Percentiles rank a stretch among this genome's conserved stretches.
Conservation (phyloP, 2,888 invertebrate species). For the Ennomos erosarius region DNA sequence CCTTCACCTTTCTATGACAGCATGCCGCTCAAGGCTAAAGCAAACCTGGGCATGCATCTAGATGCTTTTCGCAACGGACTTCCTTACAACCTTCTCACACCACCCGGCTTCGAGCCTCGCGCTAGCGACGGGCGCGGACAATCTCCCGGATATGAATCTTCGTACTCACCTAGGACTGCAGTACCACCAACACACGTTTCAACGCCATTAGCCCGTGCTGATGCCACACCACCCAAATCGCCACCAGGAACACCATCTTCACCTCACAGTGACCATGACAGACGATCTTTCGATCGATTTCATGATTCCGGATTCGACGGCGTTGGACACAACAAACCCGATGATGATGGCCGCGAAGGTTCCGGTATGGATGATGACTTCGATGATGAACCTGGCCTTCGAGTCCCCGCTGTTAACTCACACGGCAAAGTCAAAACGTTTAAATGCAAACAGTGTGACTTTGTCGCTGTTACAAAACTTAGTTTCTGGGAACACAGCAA, state of each 20-base stretch:
- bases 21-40: constrained; percentile 73
- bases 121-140: constrained; percentile 63
- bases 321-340: constrained; percentile 59
- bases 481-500: constrained; percentile 97
- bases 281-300: constrained; percentile 71
- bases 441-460: constrained; percentile 97
- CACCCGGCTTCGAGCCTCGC: constrained; percentile 83
- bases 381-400: constrained; percentile 85
- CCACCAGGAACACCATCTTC: constrained; percentile 70
- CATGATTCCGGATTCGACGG: constrained; percentile 83
- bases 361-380: constrained; percentile 80
- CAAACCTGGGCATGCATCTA: constrained; percentile 75
- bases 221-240: constrained; percentile 79
- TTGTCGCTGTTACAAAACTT: constrained; percentile 93
- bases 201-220: constrained; percentile 66
- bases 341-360: constrained; percentile 78
- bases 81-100: constrained; percentile 86
- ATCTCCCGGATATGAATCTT: constrained; percentile 64
- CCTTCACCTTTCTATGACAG: constrained; percentile 72
- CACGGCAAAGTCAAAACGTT: constrained; percentile 95
- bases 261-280: constrained; percentile 64
- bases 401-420: constrained; percentile 88
- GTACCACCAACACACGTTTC: constrained; percentile 69
- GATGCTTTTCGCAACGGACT: constrained; percentile 74
- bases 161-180: constrained; percentile 67